Conservation (phyloP, 2,113 vertebrate species). For the Choloepus hoffmanni region DNA sequence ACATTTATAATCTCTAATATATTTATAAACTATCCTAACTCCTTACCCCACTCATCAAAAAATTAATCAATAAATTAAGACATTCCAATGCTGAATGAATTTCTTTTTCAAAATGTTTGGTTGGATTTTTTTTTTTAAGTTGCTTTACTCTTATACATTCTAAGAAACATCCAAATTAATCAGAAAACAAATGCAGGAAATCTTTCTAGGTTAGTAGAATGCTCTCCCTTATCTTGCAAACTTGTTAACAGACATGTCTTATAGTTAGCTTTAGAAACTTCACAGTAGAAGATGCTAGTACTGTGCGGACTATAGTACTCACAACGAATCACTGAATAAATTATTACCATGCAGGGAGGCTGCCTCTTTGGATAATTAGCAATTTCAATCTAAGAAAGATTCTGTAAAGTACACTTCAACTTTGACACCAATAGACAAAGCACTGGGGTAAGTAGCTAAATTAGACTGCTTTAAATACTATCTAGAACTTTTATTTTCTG, state of each 20-base stretch:
- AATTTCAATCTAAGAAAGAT: slow-evolving; percentile 71
- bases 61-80: slow-evolving; percentile 75
- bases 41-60: neutral
- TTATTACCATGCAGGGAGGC: slow-evolving; percentile 73
- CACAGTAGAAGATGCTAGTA: neutral
- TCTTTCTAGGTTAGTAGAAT: slow-evolving; percentile 76
- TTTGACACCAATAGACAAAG: slow-evolving; percentile 60
- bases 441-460: slow-evolving; percentile 68
- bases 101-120: slow-evolving; percentile 82
- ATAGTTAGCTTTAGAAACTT: neutral
- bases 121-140: slow-evolving; percentile 66
- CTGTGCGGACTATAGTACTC: neutral
- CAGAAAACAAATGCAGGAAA: slow-evolving; percentile 73
- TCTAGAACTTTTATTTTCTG: slow-evolving; percentile 60
- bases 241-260: slow-evolving; percentile 59
- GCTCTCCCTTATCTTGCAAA: slow-evolving; percentile 57
- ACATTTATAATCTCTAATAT: slow-evolving; percentile 72
- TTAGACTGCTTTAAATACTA: slow-evolving; percentile 66
- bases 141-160: slow-evolving; percentile 80
- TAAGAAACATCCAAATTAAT: slow-evolving; percentile 73
- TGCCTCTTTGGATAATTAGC: slow-evolving; percentile 83
- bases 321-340: slow-evolving; percentile 70
- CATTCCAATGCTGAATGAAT: slow-evolving; percentile 76
- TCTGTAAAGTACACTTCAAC: slow-evolving; percentile 61
- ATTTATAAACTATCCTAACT: slow-evolving; percentile 77